Evolutionary conservation across 2,113 vertebrate genomes (phyloP).

Genomic region (Bufo gargarizans): DNA sequence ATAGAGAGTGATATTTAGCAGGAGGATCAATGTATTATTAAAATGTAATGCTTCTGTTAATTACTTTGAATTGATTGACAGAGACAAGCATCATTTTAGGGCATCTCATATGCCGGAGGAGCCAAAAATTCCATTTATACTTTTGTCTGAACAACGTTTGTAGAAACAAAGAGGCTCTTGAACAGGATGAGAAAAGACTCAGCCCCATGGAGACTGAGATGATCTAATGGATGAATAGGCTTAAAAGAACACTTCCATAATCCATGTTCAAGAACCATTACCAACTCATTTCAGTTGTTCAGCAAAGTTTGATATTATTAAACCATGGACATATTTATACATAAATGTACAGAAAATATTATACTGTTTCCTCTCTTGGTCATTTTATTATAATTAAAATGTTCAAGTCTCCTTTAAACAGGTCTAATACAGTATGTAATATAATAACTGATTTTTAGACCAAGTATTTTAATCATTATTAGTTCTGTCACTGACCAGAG

Average conservation of each 20-base stretch:
- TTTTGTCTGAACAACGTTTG: not conserved
- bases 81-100: constrained; percentile 1
- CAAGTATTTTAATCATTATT: too few species aligned
- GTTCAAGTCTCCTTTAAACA: not conserved
- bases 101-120: constrained; percentile 11
- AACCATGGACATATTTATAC: not conserved
- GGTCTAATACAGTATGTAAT: too few species aligned
- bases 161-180: constrained; percentile 14
- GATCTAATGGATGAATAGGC: constrained; percentile 1
- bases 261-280: not conserved
- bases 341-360: not conserved
- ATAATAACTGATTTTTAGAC: too few species aligned
- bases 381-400: not conserved
- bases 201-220: constrained; percentile 4
- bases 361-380: not conserved
- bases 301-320: constrained; percentile 6
- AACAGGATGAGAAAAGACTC: constrained; percentile 17
- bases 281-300: not conserved
- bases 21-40: constrained; percentile 18
- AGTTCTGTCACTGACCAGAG: too few species aligned
- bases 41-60: constrained; percentile 32
- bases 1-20: constrained; percentile 8
- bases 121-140: constrained; percentile 38
- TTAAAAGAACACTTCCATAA: not conserved
- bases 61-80: constrained; percentile 24